Conservation (phyloP, 2,888 invertebrate species). For the Oscheius myriophilus region DNA sequence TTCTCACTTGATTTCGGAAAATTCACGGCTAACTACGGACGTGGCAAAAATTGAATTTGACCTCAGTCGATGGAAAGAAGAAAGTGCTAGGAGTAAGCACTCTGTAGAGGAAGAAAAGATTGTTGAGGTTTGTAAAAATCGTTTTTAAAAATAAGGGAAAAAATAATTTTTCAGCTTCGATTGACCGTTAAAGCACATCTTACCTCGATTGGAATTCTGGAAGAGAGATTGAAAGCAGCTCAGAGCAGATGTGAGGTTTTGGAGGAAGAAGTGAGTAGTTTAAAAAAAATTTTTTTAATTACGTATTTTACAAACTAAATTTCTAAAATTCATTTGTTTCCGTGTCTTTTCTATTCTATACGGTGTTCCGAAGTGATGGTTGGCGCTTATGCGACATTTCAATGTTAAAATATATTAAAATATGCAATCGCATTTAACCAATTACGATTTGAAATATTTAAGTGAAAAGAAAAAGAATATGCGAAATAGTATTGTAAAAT, state of each 20-base stretch:
- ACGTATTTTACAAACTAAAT: no score
- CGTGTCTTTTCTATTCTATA: no score
- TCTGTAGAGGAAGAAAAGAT: conserved; percentile 19
- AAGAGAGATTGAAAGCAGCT: conserved; percentile 26
- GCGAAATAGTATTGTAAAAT: no score
- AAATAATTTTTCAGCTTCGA: conserved; percentile 32
- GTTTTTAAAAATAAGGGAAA: neutral
- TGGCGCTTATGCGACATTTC: no score
- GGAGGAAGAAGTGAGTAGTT: conserved; percentile 32
- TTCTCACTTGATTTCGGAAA: conserved; percentile 43
- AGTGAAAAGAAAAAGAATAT: no score
- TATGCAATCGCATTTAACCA: no score
- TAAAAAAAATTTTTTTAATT: neutral
- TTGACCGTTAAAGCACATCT: conserved; percentile 23
- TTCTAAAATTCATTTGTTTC: no score
- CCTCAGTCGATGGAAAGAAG: conserved; percentile 19
- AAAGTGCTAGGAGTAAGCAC: conserved; percentile 5
- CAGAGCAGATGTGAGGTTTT: conserved; percentile 33
- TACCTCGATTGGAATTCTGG: conserved; percentile 22
- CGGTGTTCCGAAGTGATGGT: no score
- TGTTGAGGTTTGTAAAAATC: conserved; percentile 8
- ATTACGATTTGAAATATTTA: no score
- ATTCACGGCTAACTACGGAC: conserved; percentile 43
- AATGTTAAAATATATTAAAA: no score
- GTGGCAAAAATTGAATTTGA: conserved; percentile 38